A percentile compares a stretch with the other conserved stretches of the same genome.
Conservation (phyloP, 2,113 vertebrate genomes). For the Ophiodon elongatus region DNA sequence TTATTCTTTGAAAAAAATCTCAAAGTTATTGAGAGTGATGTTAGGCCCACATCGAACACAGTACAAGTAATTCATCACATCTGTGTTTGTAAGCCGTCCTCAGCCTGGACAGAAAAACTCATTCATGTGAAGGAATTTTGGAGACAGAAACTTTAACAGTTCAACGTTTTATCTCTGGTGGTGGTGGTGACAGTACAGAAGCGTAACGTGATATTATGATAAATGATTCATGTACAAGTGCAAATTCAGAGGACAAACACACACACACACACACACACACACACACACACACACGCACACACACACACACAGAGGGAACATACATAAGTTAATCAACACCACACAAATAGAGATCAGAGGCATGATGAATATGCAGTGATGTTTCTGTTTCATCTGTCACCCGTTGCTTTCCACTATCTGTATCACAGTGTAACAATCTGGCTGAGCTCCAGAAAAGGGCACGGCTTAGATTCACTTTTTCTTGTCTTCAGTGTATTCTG, state of each 20-base stretch:
- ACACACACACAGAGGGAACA: conserved; percentile 21
- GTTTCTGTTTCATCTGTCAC: conserved; percentile 56
- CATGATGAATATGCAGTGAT: conserved; percentile 47
- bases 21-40: not conserved
- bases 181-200: conserved; percentile 10
- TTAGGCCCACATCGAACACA: not conserved
- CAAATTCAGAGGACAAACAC: not conserved
- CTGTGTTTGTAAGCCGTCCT: not conserved
- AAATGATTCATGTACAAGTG: conserved; percentile 48
- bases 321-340: conserved; percentile 47
- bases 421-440: conserved; percentile 15
- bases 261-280: too few relatives aligned
- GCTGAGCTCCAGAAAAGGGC: conserved; percentile 25
- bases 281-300: too few relatives aligned
- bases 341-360: conserved; percentile 51
- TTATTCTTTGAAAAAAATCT: not conserved
- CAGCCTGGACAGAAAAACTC: not conserved
- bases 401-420: conserved; percentile 32
- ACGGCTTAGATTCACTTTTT: conserved; percentile 13
- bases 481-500: not conserved
- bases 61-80: not conserved
- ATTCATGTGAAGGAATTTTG: not conserved
- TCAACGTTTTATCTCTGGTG: not conserved
- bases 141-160: not conserved
- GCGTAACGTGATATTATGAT: conserved; percentile 33